Percentiles rank a stretch among this genome's conserved stretches.
phyloP scores from a whole-genome alignment of 1,140 invertebrate genomes.

The Myzus persicae region DNA sequence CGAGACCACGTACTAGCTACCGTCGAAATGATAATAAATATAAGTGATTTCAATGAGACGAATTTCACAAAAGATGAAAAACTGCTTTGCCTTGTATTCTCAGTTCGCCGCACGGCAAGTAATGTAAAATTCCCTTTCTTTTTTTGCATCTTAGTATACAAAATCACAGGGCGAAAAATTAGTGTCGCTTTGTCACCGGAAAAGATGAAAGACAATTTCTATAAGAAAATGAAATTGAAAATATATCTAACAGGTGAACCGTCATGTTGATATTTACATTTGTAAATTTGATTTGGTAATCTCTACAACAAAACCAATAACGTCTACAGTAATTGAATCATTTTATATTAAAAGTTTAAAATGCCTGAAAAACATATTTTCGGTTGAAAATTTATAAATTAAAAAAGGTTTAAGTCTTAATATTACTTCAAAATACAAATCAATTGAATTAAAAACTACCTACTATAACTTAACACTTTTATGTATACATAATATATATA shows the following conservation, averaged over 20 bases:
- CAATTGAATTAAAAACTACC: neutral
- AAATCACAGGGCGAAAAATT: slow-evolving; percentile 54
- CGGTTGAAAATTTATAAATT: neutral
- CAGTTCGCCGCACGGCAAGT: neutral
- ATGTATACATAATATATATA: too few relatives aligned
- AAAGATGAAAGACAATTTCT: slow-evolving; percentile 20
- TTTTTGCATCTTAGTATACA: neutral
- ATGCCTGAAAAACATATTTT: neutral
- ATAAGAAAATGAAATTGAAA: slow-evolving; percentile 15
- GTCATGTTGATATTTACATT: slow-evolving; percentile 36
- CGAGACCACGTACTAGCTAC: slow-evolving; percentile 2
- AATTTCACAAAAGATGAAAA: slow-evolving; percentile 58
- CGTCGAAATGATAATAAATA: slow-evolving; percentile 57
- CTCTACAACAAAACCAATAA: neutral
- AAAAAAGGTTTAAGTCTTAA: neutral
- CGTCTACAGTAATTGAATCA: neutral
- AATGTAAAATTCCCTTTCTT: slow-evolving; percentile 43
- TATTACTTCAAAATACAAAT: neutral
- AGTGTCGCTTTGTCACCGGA: slow-evolving; percentile 37
- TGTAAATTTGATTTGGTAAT: slow-evolving; percentile 1
- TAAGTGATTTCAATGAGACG: slow-evolving; percentile 58
- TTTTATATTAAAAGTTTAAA: neutral
- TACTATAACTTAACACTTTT: neutral
- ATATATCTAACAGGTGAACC: slow-evolving; percentile 30
- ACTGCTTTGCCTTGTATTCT: slow-evolving; percentile 29